phyloP scores from a whole-genome alignment of 2,113 vertebrate species.

The Carassius auratus region DNA sequence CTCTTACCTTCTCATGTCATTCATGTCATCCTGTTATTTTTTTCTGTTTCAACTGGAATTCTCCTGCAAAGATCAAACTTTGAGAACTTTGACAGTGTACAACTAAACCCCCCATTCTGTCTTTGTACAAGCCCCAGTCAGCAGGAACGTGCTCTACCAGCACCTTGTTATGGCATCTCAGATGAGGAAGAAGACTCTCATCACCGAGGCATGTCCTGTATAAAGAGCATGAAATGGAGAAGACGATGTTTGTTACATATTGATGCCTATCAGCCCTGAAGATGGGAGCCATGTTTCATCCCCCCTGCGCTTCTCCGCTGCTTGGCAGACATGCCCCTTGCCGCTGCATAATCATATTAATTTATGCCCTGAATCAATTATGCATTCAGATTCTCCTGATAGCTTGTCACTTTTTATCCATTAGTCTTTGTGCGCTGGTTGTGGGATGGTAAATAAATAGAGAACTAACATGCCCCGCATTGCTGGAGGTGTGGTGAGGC shows the following conservation, averaged over 20 bases:
- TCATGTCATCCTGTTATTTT: background rate
- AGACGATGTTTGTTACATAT: slow-evolving; percentile 76
- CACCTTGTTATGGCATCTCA: slow-evolving; percentile 16
- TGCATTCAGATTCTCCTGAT: slow-evolving; percentile 88
- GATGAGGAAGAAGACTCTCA: slow-evolving; percentile 21
- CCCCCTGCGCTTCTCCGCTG: slow-evolving; percentile 78
- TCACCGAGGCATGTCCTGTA: slow-evolving; percentile 38
- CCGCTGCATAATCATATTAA: slow-evolving; percentile 89
- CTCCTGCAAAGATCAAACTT: background rate
- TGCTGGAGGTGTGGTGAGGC: slow-evolving; percentile 80
- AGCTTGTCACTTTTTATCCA: slow-evolving; percentile 92
- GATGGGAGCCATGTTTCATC: slow-evolving; percentile 83
- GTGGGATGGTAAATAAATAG: slow-evolving; percentile 61
- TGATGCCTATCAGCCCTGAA: slow-evolving; percentile 83
- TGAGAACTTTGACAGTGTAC: background rate
- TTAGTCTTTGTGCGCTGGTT: slow-evolving; percentile 72
- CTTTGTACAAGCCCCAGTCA: background rate
- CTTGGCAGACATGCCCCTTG: slow-evolving; percentile 82
- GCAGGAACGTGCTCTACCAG: background rate
- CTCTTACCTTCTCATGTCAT: no score
- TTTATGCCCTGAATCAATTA: slow-evolving; percentile 92
- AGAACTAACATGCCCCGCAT: slow-evolving; percentile 77
- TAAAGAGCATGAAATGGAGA: slow-evolving; percentile 20
- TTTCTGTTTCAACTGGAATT: background rate
- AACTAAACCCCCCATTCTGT: background rate